Conservation (phyloP, 2,797 vertebrate genomes). For the Delichon dasypus region DNA sequence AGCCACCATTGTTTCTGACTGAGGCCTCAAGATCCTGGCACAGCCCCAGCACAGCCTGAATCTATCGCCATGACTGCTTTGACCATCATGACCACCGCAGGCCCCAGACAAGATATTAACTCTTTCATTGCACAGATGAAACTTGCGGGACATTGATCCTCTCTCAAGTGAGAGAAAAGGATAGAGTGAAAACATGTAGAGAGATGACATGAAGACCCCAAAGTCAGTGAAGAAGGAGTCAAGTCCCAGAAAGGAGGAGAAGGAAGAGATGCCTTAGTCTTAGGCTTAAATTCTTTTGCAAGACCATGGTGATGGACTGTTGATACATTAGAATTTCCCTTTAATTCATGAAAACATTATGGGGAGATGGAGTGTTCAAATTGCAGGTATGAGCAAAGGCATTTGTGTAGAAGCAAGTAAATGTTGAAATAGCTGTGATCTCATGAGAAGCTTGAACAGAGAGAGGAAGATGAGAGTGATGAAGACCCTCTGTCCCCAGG, state of each 20-base stretch:
- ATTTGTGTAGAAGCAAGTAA: not conserved
- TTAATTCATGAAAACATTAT: not conserved
- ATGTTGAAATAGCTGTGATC: not conserved
- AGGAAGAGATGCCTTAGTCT: not conserved
- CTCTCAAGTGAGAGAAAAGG: not conserved
- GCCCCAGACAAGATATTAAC: not conserved
- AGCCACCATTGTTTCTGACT: not conserved
- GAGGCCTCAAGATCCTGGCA: not conserved
- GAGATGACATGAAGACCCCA: not conserved
- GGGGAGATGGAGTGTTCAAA: not conserved
- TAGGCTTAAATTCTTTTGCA: not conserved
- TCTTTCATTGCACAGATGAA: not conserved
- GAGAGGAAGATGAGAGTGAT: not conserved
- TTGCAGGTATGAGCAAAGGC: not conserved
- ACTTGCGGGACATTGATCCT: not conserved
- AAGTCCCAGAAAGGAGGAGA: not conserved
- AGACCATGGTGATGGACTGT: not conserved
- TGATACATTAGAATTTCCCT: not conserved
- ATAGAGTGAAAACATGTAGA: not conserved
- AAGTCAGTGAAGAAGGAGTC: not conserved
- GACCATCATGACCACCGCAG: not conserved
- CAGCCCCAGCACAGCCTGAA: not conserved
- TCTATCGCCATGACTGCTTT: not conserved
- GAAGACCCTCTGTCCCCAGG: too few relatives aligned
- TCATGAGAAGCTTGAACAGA: not conserved